phyloP scores from a whole-genome alignment of 2,888 invertebrate genomes.

The Epiblema foenella region DNA sequence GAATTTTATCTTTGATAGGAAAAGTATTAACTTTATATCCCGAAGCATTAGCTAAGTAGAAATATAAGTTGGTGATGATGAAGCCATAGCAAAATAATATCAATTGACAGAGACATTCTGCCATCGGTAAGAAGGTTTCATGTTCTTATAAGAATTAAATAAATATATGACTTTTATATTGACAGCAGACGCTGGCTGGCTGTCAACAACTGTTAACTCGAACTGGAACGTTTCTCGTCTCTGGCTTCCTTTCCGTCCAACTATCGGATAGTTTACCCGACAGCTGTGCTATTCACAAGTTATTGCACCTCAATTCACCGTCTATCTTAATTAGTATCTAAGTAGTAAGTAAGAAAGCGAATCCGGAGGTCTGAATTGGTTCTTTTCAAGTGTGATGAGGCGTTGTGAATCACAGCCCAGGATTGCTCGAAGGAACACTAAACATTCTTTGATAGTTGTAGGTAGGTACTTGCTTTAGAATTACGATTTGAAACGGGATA shows the following conservation, averaged over 20 bases:
- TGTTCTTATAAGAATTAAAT: neutral
- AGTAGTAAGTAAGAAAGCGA: no score
- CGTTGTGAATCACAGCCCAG: neutral
- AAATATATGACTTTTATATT: conserved; percentile 7
- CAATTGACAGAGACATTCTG: conserved; percentile 21
- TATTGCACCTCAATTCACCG: neutral
- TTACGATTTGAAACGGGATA: no score
- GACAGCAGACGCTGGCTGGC: conserved; percentile 1
- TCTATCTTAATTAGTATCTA: no score
- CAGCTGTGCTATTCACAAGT: conserved; percentile 7
- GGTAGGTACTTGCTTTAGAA: no score
- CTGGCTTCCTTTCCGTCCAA: conserved; percentile 32
- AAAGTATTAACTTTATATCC: neutral
- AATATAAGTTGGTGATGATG: conserved; percentile 21
- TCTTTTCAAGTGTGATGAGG: neutral
- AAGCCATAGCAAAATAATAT: conserved; percentile 28
- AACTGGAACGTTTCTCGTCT: conserved; percentile 38
- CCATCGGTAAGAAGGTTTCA: neutral
- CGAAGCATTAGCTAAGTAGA: conserved; percentile 8
- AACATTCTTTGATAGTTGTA: conserved; percentile 37
- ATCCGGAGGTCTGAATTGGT: neutral
- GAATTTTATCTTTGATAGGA: neutral
- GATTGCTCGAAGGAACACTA: conserved; percentile 37
- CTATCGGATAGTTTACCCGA: conserved; percentile 43
- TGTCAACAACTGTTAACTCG: conserved; percentile 41